phyloP scores from a whole-genome alignment of 2,113 vertebrate genomes.

The Arenaria interpres region DNA sequence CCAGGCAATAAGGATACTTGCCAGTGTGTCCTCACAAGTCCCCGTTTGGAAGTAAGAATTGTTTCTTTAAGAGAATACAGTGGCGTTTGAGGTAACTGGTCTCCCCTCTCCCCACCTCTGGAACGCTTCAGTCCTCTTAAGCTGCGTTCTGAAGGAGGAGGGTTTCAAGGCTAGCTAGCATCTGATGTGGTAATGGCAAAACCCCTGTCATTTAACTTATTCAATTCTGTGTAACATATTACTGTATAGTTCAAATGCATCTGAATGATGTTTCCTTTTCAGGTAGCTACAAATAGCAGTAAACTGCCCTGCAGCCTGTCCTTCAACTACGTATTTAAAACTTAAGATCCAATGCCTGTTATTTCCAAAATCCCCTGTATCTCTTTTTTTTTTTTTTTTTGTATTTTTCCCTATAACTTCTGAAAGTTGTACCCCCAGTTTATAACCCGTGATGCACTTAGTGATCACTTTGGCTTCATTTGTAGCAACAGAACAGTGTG shows the following conservation, averaged over 20 bases:
- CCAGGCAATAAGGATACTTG: not conserved
- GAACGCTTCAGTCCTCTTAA: not conserved
- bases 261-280: not conserved
- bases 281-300: conserved; percentile 26
- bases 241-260: conserved; percentile 16
- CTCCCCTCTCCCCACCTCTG: not conserved
- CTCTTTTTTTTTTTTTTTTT: not conserved
- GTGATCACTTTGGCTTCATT: conserved; percentile 40
- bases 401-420: not conserved
- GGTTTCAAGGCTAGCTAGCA: conserved; percentile 16
- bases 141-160: not conserved
- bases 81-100: not conserved
- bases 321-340: conserved; percentile 16
- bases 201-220: not conserved
- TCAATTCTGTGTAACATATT: conserved; percentile 22
- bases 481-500: conserved; percentile 45
- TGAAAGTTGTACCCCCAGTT: not conserved
- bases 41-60: not conserved
- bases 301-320: conserved; percentile 20
- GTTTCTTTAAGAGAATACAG: not conserved
- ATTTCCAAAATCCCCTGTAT: not conserved
- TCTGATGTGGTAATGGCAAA: not conserved
- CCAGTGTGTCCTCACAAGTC: not conserved
- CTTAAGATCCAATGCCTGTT: conserved; percentile 6
- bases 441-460: conserved; percentile 5